A percentile compares a stretch with the other conserved stretches of the same genome.
Conservation (phyloP, 2,888 invertebrate genomes). For the Neoascia interrupta region DNA sequence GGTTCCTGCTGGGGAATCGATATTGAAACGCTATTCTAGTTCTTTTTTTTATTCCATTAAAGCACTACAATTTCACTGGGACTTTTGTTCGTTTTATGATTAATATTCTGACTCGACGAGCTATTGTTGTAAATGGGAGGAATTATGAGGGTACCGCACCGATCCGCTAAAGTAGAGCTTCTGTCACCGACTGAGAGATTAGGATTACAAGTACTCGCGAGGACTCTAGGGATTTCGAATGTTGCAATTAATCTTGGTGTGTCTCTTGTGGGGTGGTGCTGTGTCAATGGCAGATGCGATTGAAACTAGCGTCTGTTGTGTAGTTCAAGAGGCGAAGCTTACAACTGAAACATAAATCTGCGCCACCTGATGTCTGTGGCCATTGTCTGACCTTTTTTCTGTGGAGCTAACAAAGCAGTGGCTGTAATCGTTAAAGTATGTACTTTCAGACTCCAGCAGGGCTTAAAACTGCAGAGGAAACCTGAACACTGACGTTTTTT, state of each 20-base stretch:
- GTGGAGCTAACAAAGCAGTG: no score
- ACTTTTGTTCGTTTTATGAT: constrained; percentile 23
- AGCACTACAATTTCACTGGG: constrained; percentile 13
- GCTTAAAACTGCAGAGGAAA: no score
- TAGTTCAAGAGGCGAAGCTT: no score
- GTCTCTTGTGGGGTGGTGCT: neutral
- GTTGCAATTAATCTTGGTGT: constrained; percentile 25
- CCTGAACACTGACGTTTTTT: no score
- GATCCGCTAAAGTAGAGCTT: constrained; percentile 5
- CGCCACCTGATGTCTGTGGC: no score
- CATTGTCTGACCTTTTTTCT: no score
- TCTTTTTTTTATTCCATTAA: neutral
- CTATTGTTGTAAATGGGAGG: constrained; percentile 7
- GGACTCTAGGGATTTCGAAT: constrained; percentile 4
- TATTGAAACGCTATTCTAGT: constrained; percentile 1
- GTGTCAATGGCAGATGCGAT: constrained; percentile 24
- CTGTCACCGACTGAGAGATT: neutral
- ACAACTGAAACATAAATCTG: no score
- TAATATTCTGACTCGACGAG: constrained; percentile 23
- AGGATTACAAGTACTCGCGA: constrained; percentile 16
- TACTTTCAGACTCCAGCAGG: no score
- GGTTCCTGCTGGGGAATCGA: constrained; percentile 13
- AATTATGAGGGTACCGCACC: constrained; percentile 41
- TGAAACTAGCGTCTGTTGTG: no score
- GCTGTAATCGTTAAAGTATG: no score